Evolutionary conservation across 2,113 vertebrate species (phyloP).

Genomic region (Pelusios castaneus): DNA sequence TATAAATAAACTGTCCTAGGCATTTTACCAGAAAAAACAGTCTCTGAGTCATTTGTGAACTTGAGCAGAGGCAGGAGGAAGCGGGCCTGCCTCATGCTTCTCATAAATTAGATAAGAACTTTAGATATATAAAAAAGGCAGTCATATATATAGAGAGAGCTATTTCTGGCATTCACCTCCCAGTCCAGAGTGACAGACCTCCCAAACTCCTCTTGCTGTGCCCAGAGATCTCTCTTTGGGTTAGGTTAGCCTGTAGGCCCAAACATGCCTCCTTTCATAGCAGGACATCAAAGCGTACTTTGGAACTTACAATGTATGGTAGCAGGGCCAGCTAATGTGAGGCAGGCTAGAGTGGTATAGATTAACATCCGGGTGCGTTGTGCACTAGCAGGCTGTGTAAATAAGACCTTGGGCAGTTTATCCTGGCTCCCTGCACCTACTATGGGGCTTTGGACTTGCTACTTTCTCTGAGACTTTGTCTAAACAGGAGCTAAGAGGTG

Average conservation of each 20-base stretch:
- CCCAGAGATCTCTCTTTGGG: neutral
- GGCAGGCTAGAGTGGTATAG: too few species aligned
- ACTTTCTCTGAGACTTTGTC: neutral
- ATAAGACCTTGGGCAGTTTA: neutral
- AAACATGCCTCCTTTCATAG: neutral
- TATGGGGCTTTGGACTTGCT: neutral
- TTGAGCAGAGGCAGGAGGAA: too few species aligned
- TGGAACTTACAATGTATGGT: neutral
- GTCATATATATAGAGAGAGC: neutral
- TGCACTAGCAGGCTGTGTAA: neutral
- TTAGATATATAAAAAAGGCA: neutral
- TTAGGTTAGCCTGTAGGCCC: neutral
- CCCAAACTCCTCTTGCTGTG: neutral
- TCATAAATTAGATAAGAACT: neutral
- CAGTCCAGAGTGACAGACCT: neutral
- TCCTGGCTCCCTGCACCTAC: neutral
- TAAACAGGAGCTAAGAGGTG: neutral
- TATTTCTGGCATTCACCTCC: neutral
- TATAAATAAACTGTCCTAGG: too few species aligned
- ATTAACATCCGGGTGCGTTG: neutral
- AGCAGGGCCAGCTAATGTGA: neutral
- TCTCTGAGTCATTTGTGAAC: too few species aligned
- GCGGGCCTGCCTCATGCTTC: neutral
- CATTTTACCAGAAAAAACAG: too few species aligned
- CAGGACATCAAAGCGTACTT: neutral